Base-by-base conservation (phyloP, 2,888 invertebrate genomes). In the Tanypteryx hageni region DNA sequence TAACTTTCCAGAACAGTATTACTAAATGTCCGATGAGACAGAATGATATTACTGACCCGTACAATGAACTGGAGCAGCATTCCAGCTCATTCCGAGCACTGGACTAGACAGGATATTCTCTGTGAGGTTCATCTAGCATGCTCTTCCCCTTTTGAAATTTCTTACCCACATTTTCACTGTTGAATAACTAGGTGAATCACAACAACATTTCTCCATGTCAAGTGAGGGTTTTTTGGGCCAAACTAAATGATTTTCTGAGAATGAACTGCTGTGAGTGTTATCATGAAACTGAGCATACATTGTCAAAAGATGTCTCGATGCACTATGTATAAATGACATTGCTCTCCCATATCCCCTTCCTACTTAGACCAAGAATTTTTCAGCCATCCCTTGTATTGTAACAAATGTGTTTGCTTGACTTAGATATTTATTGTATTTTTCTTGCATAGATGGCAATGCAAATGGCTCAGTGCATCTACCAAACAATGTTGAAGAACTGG, bases 401-500 rank as follows among this genome's bases (percentile, higher is more conserved):
- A 22, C 3, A 31, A 2, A 22, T 13, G n/a, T 14, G 31, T 82
- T 82, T 82, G 2, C 18, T 8, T 82, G 31, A 16, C 16, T 31
- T 10, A 44, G 9, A 27, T 31, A 59, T 0, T 86, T 86, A 31
- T 31, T 86, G 16, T 61, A 16, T 86, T 31, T 7, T 44, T 61
- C 31, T 27, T n/a, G 14, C 31, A 18, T 96, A 2, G 95, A 95
- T 92, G 96, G 95, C 5, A 96, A 95, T 16, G 93, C 95, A 16
- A 31, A 81, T n/a, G 92, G 76, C 27, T 27, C 83, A 64, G 94
- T 97, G 64, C 96, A 96, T 92, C 94, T 97, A 89, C 97, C 97
- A 0, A 95, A 95, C 58, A 97, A 96, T 94, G 95, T 96, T 8
- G 95, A 96, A 18, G 96, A 97, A 94, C 96, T 97, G 93, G 96